Evolutionary conservation across 64 coral and sea anemone species (phyloP).

Genomic region (Montipora foliosa): DNA sequence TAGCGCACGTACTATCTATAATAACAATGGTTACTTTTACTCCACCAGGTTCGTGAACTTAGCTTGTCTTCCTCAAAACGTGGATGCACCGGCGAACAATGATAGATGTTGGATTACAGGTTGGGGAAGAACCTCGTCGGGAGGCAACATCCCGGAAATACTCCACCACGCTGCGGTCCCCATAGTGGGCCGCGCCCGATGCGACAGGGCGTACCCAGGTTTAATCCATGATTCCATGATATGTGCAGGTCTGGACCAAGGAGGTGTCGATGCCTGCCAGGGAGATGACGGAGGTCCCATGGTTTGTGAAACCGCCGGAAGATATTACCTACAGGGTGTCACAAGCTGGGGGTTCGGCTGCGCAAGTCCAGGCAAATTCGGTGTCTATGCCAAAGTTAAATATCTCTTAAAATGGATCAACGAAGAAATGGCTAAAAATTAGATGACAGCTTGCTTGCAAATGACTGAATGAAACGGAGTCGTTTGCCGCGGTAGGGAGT

Average conservation of each 20-base stretch:
- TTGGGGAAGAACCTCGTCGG: slow-evolving; percentile 45
- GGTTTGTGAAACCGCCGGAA: slow-evolving; percentile 32
- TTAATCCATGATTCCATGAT: slow-evolving; percentile 67
- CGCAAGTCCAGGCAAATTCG: slow-evolving; percentile 56
- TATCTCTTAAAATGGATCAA: slow-evolving; percentile 33
- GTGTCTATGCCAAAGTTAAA: slow-evolving; percentile 69
- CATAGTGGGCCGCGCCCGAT: slow-evolving; percentile 6
- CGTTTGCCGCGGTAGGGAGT: background rate
- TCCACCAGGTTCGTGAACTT: background rate
- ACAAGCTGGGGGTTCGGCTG: slow-evolving; percentile 66
- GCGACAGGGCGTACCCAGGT: slow-evolving; percentile 34
- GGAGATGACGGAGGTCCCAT: slow-evolving; percentile 42
- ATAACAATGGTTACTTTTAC: too few species aligned
- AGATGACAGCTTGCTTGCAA: background rate
- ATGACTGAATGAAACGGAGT: background rate
- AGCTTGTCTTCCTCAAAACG: slow-evolving; percentile 18
- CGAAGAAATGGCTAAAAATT: slow-evolving; percentile 10
- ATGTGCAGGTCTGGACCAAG: slow-evolving; percentile 55
- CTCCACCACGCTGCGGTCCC: slow-evolving; percentile 59
- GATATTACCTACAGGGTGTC: slow-evolving; percentile 43
- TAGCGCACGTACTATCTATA: too few species aligned
- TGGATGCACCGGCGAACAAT: background rate
- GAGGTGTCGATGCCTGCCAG: slow-evolving; percentile 62
- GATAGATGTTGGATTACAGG: slow-evolving; percentile 19
- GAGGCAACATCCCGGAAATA: background rate